Evolutionary conservation across 92 coral and sea anemone species (phyloP), one percentile per base, ranked within the genome.

Genomic region (Micromussa lordhowensis): DNA sequence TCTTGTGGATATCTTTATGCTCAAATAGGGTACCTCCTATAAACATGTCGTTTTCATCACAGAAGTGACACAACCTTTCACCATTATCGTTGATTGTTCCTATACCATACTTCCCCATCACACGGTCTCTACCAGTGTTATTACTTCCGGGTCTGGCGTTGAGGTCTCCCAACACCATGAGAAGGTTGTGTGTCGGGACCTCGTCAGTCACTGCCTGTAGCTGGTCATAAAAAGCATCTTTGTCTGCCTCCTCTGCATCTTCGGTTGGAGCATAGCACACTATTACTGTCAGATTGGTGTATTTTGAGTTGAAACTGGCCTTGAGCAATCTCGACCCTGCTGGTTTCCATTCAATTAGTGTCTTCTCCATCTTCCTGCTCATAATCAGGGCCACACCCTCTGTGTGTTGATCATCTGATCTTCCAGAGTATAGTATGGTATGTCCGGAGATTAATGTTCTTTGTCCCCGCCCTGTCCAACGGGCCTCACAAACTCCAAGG

Each of bases 221-320:
- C 40, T 51, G n/a, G 35, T 51, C 32, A 28, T 38, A 78, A 78
- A 78, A 78, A 36, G 57, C 82, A 38, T 78, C 64, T 40, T 36
- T 78, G 59, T 78, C 61, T 29, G 57, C 24, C 63, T 38, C 32
- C 32, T 68, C 86, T 31, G 86, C 86, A 68, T 82, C 59, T 82
- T 82, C 76, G 32, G 77, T 82, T 48, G 82, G 82, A 58, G 83
- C 73, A 85, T 85, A 85, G 88, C 88, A 85, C 88, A 53, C 49
- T 73, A 85, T 75, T 53, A 85, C 74, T 53, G 88, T 85, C 70
- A 85, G 22, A 75, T 15, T 84, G 66, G 57, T 32, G 90, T 55
- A 55, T 30, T 86, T 87, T 31, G 90, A 78, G 78, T 87, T 64
- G 79, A 87, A 78, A 53, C 85, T 80, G 63, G 90, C 85, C 66